phyloP scores from a whole-genome alignment of 2,113 vertebrate genomes.

The Tautogolabrus adspersus region DNA sequence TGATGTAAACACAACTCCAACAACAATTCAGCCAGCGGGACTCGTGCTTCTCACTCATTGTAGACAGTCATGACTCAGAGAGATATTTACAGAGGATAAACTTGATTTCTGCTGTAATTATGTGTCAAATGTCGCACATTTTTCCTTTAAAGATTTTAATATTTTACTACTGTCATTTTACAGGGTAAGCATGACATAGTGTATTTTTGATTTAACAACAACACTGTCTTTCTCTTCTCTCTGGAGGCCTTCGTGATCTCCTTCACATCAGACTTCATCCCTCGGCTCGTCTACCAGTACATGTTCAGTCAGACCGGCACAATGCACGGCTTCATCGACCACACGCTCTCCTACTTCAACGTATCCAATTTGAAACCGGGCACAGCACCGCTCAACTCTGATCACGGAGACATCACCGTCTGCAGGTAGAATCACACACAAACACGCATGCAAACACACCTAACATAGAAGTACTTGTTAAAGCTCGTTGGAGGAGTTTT shows the following conservation, averaged over 20 bases:
- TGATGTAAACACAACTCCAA: no score
- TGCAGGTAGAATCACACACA: slow-evolving; percentile 87
- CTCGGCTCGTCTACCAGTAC: slow-evolving; percentile 95
- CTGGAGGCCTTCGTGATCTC: slow-evolving; percentile 95
- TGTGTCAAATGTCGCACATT: no score
- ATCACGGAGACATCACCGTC: slow-evolving; percentile 84
- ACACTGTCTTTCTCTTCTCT: slow-evolving; percentile 3
- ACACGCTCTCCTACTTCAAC: slow-evolving; percentile 97
- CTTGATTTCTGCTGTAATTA: no score
- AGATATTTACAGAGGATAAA: no score
- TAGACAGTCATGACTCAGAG: no score
- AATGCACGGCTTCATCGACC: slow-evolving; percentile 96
- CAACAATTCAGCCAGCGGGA: no score
- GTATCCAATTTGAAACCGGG: slow-evolving; percentile 91
- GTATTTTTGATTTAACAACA: no score
- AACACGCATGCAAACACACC: background rate
- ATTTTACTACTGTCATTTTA: background rate
- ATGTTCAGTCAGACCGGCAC: slow-evolving; percentile 92
- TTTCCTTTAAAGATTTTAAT: background rate
- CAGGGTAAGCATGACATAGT: background rate
- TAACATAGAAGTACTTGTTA: background rate
- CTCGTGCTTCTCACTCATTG: no score
- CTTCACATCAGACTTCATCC: slow-evolving; percentile 97
- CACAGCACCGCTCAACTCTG: slow-evolving; percentile 85
- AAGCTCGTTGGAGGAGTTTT: no score